Conservation (phyloP, 2,797 vertebrate genomes). For the Sebastes matsubarae region DNA sequence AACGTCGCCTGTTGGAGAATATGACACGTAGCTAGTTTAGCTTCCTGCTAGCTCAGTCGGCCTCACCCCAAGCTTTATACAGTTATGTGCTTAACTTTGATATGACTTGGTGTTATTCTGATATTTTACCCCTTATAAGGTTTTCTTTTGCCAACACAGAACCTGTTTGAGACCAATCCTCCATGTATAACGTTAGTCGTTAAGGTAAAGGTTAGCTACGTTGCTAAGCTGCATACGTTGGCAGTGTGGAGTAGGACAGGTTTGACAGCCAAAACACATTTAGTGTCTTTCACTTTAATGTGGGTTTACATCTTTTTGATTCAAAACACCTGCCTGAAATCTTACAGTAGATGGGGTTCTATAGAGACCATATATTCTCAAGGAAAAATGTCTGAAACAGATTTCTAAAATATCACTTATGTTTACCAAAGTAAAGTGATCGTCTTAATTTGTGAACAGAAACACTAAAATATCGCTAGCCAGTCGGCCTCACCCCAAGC, state of each 20-base stretch:
- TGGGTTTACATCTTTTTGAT: background rate
- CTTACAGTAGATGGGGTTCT: background rate
- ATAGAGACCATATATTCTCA: background rate
- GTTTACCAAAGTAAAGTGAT: background rate
- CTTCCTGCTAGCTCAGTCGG: conserved; percentile 59
- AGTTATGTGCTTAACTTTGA: background rate
- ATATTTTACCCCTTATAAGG: rapidly evolving
- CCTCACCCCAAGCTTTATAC: conserved; percentile 12
- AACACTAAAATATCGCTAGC: conserved; percentile 11
- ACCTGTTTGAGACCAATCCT: background rate
- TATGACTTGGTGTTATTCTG: background rate
- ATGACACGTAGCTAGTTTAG: conserved; percentile 79
- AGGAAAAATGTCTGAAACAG: background rate
- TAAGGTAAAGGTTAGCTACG: conserved; percentile 25
- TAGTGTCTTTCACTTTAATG: background rate
- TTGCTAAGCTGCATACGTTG: conserved; percentile 30
- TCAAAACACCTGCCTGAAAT: background rate
- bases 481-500: conserved; percentile 14
- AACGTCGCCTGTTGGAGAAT: conserved; percentile 66
- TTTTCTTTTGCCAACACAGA: background rate
- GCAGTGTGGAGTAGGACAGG: background rate
- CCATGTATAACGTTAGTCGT: conserved; percentile 4
- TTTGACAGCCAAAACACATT: conserved; percentile 18
- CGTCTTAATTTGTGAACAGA: no score
- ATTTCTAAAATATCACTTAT: background rate